Evolutionary conservation across 1,140 invertebrate species (phyloP), one percentile per base, ranked within the genome.

Genomic region (Nephotettix cincticeps): DNA sequence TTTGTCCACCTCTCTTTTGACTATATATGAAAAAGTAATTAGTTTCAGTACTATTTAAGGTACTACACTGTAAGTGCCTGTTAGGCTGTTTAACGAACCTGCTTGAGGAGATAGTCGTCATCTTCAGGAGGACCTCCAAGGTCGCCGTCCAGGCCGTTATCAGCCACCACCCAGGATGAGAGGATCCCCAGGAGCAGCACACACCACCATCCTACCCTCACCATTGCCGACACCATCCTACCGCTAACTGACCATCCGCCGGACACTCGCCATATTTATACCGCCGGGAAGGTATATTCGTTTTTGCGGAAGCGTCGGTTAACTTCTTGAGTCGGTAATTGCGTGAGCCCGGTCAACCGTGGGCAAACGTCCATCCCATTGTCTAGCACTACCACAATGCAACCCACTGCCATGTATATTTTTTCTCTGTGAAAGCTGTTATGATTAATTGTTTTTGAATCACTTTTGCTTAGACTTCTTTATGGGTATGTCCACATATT

Each of bases 301-400:
- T 61, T 61, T 61, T 61, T 61, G 56, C 56, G 25, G 56, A 61
- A 61, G 27, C 25, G 56, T 61, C 56, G 56, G 23, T 61, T 61
- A 61, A 29, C 56, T 61, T 61, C 56, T 61, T 61, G 14, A 13
- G 56, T 6, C 25, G 56, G 23, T 61, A 61, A 61, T 61, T 61
- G 56, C n/a, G 56, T 6, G 56, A 28, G 25, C 6, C 13, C 56
- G 56, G 2, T 23, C 23, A 25, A 61, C 56, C 56, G 56, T 25
- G 23, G 56, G 6, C n/a, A 4, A 36, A 6, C 32, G 32, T 14
- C 32, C 32, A 36, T 36, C 32, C 32, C 32, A 36, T 36, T 36
- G 32, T 36, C 32, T 36, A 36, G 32, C 32, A 6, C 4, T 14
- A 36, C 32, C 14, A 36, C 4, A 14, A 36, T 36, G 32, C 32